These are phyloP conservation scores for Eclectus roratus DNA, from an alignment of 2,113 vertebrate genomes.

Conservation along the genomic window DNA sequence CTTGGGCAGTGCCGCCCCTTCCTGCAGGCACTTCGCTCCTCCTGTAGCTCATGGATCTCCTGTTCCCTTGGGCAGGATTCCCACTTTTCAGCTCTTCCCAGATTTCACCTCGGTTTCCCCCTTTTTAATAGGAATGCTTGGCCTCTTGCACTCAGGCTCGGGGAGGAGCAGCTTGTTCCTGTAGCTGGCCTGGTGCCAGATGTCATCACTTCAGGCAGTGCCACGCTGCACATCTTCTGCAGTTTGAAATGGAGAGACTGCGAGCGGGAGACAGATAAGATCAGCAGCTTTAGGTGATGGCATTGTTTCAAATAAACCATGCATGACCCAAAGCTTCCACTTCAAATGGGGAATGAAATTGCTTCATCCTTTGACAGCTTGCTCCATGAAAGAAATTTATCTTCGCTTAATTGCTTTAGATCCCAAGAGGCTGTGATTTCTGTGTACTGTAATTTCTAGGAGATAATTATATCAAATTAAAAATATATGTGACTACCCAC, in stretches of 20 bases:
- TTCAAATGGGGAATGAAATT: conserved; percentile 85
- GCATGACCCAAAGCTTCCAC: conserved; percentile 85
- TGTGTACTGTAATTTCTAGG: conserved; percentile 75
- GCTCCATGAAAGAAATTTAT: conserved; percentile 84
- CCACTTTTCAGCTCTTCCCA: conserved; percentile 54
- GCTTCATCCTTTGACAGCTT: conserved; percentile 86
- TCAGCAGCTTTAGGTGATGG: conserved; percentile 86
- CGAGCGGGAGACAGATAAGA: conserved; percentile 78
- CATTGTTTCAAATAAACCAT: conserved; percentile 86
- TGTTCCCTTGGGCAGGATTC: conserved; percentile 2
- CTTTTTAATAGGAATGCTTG: conserved; percentile 66
- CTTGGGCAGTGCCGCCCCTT: not conserved
- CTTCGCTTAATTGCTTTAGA: conserved; percentile 82
- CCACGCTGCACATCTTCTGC: conserved; percentile 81
- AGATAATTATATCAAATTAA: conserved; percentile 82
- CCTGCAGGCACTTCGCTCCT: not conserved
- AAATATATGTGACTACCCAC: conserved; percentile 68
- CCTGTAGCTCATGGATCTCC: not conserved
- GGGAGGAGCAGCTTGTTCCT: conserved; percentile 73
- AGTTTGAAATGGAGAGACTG: conserved; percentile 77
- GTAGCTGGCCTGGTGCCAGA: conserved; percentile 77
- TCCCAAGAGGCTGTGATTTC: conserved; percentile 70
- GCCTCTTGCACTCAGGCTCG: conserved; percentile 63
- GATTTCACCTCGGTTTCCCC: conserved; percentile 56
- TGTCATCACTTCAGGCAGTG: conserved; percentile 83